Base-by-base conservation (phyloP, 2,797 vertebrate genomes). In the Rhinatrema bivittatum region DNA sequence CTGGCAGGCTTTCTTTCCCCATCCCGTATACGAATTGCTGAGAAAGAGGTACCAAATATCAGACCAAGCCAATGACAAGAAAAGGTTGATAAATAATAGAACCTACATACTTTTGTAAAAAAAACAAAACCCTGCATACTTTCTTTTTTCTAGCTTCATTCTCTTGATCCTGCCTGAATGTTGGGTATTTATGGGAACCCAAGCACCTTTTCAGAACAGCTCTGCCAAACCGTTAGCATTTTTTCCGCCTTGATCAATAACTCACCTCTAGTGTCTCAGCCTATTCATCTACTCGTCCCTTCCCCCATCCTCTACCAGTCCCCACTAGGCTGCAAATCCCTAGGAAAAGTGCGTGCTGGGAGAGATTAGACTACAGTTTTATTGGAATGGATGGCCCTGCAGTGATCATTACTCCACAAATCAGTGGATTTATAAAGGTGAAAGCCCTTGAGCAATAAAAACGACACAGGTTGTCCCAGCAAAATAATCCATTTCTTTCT, bases 401-500 rank as follows among this genome's bases (percentile, higher is more conserved):
- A 11, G 28, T 42, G 30, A 16, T 33, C 15, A 15, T 16, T 9
- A 15, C 14, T 16, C 7, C 38, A 12, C 0, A 1, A 10, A 7
- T 1, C 3, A 16, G 6, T n/a, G 20, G n/a, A 11, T 36, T 31
- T 17, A 25, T 3, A 20, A 12, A 5, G 7, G 9, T n/a, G 36
- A 45, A 25, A 0, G 0, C 18, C 31, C 7, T 16, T 1, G 10
- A 27, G 6, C 10, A 21, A 12, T 1, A 38, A 22, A 30, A 39
- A 13, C 0, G 2, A 12, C 5, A 14, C 36, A 29, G 29, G n/a
- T n/a, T n/a, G n/a, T n/a, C n/a, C n/a, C n/a, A n/a, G n/a, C 3
- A 1, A 5, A 36, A 5, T 13, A 11, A 20, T 7, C 10, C 18
- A 16, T 18, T 40, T 39, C 30, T 37, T 6, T 41, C 7, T n/a